Percentiles rank a stretch among this genome's conserved stretches.
phyloP scores from a whole-genome alignment of 37 sponge, comb jelly and placozoan species.

The Axinella damicornis region DNA sequence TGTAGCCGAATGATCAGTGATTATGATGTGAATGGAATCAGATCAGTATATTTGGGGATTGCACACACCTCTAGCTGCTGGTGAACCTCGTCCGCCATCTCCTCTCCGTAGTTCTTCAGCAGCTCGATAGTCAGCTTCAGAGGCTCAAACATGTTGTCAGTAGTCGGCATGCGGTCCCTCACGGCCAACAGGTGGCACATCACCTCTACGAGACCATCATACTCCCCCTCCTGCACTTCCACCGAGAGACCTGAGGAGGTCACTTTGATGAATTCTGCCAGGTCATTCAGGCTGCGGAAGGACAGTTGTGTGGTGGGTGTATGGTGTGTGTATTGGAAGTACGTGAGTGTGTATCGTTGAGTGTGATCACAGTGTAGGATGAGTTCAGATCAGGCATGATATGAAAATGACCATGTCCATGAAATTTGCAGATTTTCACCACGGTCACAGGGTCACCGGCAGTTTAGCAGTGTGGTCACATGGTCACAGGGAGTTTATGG shows the following conservation, averaged over 20 bases:
- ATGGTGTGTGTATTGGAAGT: too few species aligned
- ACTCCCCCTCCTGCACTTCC: slow-evolving; percentile 90
- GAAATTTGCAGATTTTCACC: too few species aligned
- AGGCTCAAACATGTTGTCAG: slow-evolving; percentile 97
- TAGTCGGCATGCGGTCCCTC: slow-evolving; percentile 79
- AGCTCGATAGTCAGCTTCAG: slow-evolving; percentile 96
- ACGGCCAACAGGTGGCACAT: slow-evolving; percentile 92
- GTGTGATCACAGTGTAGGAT: too few species aligned
- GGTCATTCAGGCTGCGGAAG: slow-evolving; percentile 69
- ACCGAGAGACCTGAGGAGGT: slow-evolving; percentile 59
- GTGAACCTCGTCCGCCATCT: slow-evolving; percentile 90
- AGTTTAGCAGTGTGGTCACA: too few species aligned
- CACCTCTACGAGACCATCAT: slow-evolving; percentile 88
- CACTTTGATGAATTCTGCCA: slow-evolving; percentile 82
- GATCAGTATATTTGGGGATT: too few species aligned
- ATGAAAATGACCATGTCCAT: too few species aligned
- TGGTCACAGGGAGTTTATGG: too few species aligned
- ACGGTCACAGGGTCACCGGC: too few species aligned
- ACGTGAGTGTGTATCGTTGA: too few species aligned
- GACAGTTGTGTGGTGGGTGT: too few species aligned
- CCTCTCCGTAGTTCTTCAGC: slow-evolving; percentile 88
- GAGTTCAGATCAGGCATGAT: too few species aligned
- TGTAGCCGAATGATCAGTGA: neutral
- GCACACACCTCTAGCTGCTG: slow-evolving; percentile 73
- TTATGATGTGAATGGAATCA: too few species aligned